These are phyloP conservation scores for Chiloscyllium plagiosum DNA, from an alignment of 2,113 vertebrate genomes.

Conservation along the genomic window DNA sequence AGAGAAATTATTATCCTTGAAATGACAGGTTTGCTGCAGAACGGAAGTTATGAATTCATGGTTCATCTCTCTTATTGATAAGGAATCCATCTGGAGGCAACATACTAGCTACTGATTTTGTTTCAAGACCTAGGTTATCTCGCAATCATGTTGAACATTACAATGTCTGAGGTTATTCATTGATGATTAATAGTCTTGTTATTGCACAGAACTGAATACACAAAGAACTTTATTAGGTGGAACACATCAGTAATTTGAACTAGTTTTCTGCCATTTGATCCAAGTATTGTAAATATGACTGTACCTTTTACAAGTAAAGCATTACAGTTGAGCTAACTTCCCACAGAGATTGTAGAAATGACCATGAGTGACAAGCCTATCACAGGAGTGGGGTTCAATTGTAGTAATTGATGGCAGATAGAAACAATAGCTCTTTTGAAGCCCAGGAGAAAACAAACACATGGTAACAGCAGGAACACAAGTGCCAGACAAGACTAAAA, in stretches of 20 bases:
- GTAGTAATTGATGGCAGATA: slow-evolving; percentile 10
- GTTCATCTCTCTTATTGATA: neutral
- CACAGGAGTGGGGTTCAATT: neutral
- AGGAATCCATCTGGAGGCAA: neutral
- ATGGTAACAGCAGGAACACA: slow-evolving; percentile 18
- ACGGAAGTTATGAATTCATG: neutral
- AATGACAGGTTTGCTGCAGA: neutral
- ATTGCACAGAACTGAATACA: neutral
- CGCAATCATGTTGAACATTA: neutral
- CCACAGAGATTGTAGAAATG: neutral
- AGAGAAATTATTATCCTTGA: neutral
- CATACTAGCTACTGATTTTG: neutral
- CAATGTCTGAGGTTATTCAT: neutral
- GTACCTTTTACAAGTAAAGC: neutral
- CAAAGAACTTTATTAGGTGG: neutral
- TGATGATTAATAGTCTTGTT: neutral
- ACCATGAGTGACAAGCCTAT: neutral
- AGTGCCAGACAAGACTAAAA: neutral
- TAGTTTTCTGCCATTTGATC: neutral
- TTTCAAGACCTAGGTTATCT: neutral
- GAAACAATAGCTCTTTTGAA: slow-evolving; percentile 27
- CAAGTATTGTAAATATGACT: neutral
- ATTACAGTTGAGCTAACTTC: neutral
- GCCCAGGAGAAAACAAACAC: neutral
- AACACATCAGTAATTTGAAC: neutral